Conservation (phyloP, 2,113 vertebrate species). For the Myrmophylax atrothorax region DNA sequence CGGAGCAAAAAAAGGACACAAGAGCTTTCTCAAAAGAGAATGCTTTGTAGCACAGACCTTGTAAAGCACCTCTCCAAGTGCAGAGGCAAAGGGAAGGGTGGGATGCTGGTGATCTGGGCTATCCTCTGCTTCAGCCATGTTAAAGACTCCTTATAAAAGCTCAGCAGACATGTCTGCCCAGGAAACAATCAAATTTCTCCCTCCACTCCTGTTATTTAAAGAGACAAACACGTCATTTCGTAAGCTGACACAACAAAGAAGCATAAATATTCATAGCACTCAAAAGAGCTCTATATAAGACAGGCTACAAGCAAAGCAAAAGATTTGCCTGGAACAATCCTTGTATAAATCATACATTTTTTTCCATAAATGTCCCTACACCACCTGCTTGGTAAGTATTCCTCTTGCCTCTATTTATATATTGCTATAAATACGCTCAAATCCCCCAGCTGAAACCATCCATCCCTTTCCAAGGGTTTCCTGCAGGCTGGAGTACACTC, state of each 20-base stretch:
- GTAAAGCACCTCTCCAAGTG: background rate
- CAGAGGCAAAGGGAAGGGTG: background rate
- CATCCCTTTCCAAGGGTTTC: background rate
- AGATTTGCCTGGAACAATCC: background rate
- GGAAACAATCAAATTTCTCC: background rate
- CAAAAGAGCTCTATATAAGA: background rate
- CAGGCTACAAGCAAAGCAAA: background rate
- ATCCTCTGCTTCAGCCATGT: background rate
- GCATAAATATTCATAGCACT: background rate
- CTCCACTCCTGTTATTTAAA: background rate
- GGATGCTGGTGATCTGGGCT: background rate
- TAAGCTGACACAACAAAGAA: background rate
- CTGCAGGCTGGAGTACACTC: background rate
- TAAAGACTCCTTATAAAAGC: background rate
- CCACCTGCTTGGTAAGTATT: background rate
- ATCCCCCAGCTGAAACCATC: background rate
- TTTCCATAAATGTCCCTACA: background rate
- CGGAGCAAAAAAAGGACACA: background rate
- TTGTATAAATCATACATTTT: background rate
- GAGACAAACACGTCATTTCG: background rate
- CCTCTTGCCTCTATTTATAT: background rate
- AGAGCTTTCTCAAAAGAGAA: background rate
- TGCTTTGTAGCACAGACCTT: background rate
- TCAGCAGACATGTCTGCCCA: background rate
- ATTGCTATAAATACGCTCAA: conserved; percentile 13